Conservation (phyloP, 2,797 vertebrate genomes). For the Leptoclinus maculatus region DNA sequence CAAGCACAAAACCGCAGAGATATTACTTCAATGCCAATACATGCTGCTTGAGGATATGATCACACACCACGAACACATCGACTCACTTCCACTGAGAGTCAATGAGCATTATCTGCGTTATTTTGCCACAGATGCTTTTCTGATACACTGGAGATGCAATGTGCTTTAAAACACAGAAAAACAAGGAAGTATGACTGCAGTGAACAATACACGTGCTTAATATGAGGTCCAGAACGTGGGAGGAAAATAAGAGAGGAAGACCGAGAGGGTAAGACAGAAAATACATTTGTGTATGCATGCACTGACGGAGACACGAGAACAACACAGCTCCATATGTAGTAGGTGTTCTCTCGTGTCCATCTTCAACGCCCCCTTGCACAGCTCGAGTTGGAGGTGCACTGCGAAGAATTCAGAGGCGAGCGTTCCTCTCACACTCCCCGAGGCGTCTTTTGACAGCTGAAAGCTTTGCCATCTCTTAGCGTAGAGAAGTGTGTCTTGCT, state of each 20-base stretch:
- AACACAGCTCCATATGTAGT: conserved; percentile 4
- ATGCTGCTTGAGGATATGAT: conserved; percentile 35
- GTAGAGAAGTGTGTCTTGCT: conserved; percentile 34
- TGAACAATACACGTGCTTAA: background rate
- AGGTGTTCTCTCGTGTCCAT: conserved; percentile 17
- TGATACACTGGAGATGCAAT: background rate
- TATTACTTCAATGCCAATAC: conserved; percentile 39
- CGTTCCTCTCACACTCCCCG: conserved; percentile 24
- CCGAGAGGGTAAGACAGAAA: background rate
- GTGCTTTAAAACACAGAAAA: background rate
- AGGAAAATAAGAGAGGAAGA: background rate
- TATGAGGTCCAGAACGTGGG: conserved; percentile 10
- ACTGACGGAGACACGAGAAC: background rate
- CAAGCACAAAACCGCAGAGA: conserved; percentile 17
- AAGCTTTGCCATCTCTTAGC: conserved; percentile 44
- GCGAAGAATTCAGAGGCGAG: conserved; percentile 18
- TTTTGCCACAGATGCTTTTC: conserved; percentile 27
- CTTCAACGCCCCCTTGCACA: conserved; percentile 14
- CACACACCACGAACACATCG: conserved; percentile 43
- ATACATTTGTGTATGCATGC: conserved; percentile 5
- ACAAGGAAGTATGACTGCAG: background rate
- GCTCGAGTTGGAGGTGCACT: conserved; percentile 8
- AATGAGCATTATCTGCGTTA: conserved; percentile 30
- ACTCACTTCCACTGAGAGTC: conserved; percentile 38
- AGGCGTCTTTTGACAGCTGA: conserved; percentile 58